Percentiles rank a stretch among this genome's conserved stretches.
Evolutionary conservation across 2,888 invertebrate genomes (phyloP).

Genomic region (Herminia tarsipennalis): DNA sequence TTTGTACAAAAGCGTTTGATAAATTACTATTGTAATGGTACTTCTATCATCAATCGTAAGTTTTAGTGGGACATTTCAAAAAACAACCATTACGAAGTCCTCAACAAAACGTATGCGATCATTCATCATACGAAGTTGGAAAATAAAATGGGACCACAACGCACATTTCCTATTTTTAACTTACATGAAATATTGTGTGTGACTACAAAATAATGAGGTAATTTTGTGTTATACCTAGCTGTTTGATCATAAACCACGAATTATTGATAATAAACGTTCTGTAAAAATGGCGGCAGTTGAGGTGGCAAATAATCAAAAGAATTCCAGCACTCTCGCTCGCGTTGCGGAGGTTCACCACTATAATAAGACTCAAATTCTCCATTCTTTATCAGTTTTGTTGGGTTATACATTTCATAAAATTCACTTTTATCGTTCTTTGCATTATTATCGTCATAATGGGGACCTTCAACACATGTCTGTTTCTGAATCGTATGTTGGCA

Average conservation of each 20-base stretch:
- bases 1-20: slow-evolving; percentile 15
- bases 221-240: not conserved
- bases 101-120: slow-evolving; percentile 35
- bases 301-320: slow-evolving; percentile 61
- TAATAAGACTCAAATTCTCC: not conserved
- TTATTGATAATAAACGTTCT: slow-evolving; percentile 36
- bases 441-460: no score
- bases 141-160: slow-evolving; percentile 33
- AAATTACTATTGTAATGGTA: slow-evolving; percentile 34
- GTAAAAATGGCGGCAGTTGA: slow-evolving; percentile 65
- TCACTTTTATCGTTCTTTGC: not conserved
- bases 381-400: not conserved
- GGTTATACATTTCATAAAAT: not conserved
- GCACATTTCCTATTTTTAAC: slow-evolving; percentile 27
- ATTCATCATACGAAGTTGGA: slow-evolving; percentile 42
- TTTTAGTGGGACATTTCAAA: slow-evolving; percentile 40
- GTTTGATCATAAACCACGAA: slow-evolving; percentile 7
- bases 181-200: slow-evolving; percentile 26
- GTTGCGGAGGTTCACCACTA: not conserved
- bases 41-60: slow-evolving; percentile 43
- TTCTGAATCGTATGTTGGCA: no score
- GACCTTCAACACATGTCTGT: no score
- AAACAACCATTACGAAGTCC: slow-evolving; percentile 41
- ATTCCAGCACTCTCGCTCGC: slow-evolving; percentile 27
- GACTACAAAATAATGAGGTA: slow-evolving; percentile 8